phyloP scores from a whole-genome alignment of 2,113 vertebrate species.

The Lota lota region DNA sequence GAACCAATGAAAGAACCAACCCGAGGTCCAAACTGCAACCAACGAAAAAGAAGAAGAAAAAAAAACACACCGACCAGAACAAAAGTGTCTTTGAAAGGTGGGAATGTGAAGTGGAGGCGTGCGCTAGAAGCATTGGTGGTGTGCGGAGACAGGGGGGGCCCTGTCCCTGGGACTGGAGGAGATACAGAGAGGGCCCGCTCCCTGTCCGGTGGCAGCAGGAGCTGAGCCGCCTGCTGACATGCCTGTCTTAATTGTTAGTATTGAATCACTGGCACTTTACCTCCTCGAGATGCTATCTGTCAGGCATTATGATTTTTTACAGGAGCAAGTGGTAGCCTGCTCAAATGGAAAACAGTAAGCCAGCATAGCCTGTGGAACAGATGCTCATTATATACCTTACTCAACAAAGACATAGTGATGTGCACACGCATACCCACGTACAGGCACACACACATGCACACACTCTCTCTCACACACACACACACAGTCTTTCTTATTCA shows the following conservation, averaged over 20 bases:
- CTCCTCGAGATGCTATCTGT: slow-evolving; percentile 80
- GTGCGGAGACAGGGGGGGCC: slow-evolving; percentile 41
- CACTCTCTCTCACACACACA: slow-evolving; percentile 23
- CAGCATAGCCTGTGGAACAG: not conserved
- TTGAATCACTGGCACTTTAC: slow-evolving; percentile 80
- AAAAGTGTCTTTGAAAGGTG: slow-evolving; percentile 1
- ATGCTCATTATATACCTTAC: slow-evolving; percentile 14
- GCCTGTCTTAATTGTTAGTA: slow-evolving; percentile 85
- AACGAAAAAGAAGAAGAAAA: not conserved
- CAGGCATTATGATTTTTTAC: slow-evolving; percentile 79
- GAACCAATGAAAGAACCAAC: not conserved
- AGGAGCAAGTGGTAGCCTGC: slow-evolving; percentile 68
- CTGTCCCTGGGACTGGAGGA: slow-evolving; percentile 64
- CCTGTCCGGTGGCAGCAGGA: slow-evolving; percentile 64
- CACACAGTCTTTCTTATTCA: slow-evolving; percentile 7
- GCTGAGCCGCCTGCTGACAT: slow-evolving; percentile 59
- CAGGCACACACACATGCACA: slow-evolving; percentile 44
- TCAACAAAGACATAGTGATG: slow-evolving; percentile 10
- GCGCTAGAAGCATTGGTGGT: slow-evolving; percentile 39
- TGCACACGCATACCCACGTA: slow-evolving; percentile 30
- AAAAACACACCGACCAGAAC: slow-evolving; percentile 1
- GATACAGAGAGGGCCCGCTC: slow-evolving; percentile 78
- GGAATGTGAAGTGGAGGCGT: slow-evolving; percentile 25
- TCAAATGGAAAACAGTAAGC: slow-evolving; percentile 71
- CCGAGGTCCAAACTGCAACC: not conserved